Evolutionary conservation across 2,113 vertebrate genomes (phyloP).

Genomic region (Pteruthius melanotis): DNA sequence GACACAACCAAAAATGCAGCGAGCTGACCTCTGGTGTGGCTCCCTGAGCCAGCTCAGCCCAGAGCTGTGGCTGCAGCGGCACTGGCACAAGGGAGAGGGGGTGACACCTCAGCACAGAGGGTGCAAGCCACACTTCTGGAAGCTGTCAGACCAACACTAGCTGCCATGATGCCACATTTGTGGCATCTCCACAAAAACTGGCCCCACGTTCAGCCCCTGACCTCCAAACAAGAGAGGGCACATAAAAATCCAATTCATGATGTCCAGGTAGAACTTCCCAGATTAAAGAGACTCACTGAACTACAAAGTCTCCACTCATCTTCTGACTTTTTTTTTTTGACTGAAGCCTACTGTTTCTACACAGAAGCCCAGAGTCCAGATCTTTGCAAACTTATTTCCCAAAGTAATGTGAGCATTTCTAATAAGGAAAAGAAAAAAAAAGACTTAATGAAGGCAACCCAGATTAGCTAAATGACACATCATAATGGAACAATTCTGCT

Average conservation of each 20-base stretch:
- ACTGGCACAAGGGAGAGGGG: rapidly evolving
- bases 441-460: not conserved
- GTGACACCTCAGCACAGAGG: not conserved
- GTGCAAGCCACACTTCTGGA: not conserved
- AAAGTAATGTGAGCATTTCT: not conserved
- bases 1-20: not conserved
- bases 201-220: not conserved
- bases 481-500: slow-evolving; percentile 3
- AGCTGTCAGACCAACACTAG: not conserved
- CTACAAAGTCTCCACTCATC: not conserved
- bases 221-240: not conserved
- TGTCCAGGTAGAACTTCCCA: not conserved
- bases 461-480: not conserved
- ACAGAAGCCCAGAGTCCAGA: not conserved
- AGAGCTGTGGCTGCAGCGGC: rapidly evolving
- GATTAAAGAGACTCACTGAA: not conserved
- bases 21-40: not conserved
- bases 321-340: not conserved
- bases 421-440: not conserved
- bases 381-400: not conserved
- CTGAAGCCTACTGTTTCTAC: not conserved
- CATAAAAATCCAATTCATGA: not conserved
- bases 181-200: not conserved
- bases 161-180: not conserved
- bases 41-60: not conserved